These are phyloP conservation scores for Drosophila imparisetae DNA, from an alignment of 2,888 invertebrate genomes.

Conservation along the genomic window DNA sequence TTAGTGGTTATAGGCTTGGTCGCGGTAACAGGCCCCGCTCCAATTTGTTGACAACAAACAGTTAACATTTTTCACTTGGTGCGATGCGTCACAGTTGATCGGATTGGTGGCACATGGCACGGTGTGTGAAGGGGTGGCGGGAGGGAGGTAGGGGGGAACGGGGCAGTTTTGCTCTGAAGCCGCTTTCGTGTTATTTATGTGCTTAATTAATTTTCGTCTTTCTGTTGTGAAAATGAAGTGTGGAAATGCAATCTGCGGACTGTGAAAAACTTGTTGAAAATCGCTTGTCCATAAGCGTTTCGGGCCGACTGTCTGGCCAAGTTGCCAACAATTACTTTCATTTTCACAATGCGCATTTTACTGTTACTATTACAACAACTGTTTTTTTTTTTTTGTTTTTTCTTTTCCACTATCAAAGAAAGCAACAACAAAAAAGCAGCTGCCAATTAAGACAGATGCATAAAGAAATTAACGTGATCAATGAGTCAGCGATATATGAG, in stretches of 20 bases:
- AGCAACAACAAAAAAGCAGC: slow-evolving; percentile 6
- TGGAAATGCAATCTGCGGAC: slow-evolving; percentile 55
- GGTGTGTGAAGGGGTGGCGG: neutral
- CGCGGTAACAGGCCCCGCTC: slow-evolving; percentile 57
- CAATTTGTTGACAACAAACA: slow-evolving; percentile 77
- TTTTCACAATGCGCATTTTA: slow-evolving; percentile 63
- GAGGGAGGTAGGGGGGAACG: neutral
- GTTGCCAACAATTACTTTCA: slow-evolving; percentile 71
- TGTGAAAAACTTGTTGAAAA: slow-evolving; percentile 65
- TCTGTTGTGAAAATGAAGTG: slow-evolving; percentile 46
- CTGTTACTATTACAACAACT: slow-evolving; percentile 34
- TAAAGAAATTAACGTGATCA: slow-evolving; percentile 17
- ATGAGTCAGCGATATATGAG: slow-evolving; percentile 8
- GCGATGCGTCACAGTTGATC: slow-evolving; percentile 76
- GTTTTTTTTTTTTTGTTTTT: slow-evolving; percentile 3
- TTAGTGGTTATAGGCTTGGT: slow-evolving; percentile 69
- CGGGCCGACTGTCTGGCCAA: slow-evolving; percentile 29
- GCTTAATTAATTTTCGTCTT: slow-evolving; percentile 71
- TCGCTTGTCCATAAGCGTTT: slow-evolving; percentile 67
- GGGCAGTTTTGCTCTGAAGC: slow-evolving; percentile 32
- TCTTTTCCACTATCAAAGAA: neutral
- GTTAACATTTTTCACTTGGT: slow-evolving; percentile 50
- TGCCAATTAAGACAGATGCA: slow-evolving; percentile 31
- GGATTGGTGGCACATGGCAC: slow-evolving; percentile 18
- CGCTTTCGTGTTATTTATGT: slow-evolving; percentile 70